Evolutionary conservation across 1,140 invertebrate species (phyloP).

Genomic region (Drosophila aff.): DNA sequence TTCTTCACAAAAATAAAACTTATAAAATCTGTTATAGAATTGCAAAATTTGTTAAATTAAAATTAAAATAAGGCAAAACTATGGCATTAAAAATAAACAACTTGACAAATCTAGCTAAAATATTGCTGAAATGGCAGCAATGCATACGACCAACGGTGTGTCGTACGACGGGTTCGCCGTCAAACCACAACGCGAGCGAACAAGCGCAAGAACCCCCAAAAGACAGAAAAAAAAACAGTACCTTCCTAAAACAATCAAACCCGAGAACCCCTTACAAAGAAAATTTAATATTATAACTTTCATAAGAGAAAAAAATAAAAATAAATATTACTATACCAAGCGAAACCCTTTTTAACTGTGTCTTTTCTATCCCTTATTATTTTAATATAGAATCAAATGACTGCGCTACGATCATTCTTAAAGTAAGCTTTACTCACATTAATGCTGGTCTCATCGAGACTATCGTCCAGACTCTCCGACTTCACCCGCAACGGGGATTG

Average conservation of each 20-base stretch:
- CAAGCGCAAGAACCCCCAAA: neutral
- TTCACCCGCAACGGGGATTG: slow-evolving; percentile 31
- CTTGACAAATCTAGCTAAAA: no score
- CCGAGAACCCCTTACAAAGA: neutral
- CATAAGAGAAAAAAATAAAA: neutral
- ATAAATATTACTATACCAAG: neutral
- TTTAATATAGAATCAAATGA: neutral
- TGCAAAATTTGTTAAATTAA: no score
- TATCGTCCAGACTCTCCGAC: slow-evolving; percentile 47
- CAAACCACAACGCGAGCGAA: slow-evolving; percentile 17
- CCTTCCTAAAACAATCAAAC: neutral
- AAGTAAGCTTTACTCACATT: slow-evolving; percentile 29
- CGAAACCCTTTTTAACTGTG: neutral
- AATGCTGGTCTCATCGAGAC: slow-evolving; percentile 57
- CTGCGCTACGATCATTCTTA: neutral
- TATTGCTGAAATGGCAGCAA: neutral
- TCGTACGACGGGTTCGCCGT: slow-evolving; percentile 46
- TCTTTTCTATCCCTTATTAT: neutral
- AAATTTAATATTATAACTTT: neutral
- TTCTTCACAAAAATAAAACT: no score
- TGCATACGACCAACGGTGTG: neutral
- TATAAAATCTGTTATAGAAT: no score
- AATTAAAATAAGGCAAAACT: no score
- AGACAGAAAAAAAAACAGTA: no score
- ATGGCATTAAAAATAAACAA: no score